These are phyloP conservation scores for Notoglanidium macrostoma DNA, from an alignment of 2,797 vertebrate genomes.

Conservation along the genomic window DNA sequence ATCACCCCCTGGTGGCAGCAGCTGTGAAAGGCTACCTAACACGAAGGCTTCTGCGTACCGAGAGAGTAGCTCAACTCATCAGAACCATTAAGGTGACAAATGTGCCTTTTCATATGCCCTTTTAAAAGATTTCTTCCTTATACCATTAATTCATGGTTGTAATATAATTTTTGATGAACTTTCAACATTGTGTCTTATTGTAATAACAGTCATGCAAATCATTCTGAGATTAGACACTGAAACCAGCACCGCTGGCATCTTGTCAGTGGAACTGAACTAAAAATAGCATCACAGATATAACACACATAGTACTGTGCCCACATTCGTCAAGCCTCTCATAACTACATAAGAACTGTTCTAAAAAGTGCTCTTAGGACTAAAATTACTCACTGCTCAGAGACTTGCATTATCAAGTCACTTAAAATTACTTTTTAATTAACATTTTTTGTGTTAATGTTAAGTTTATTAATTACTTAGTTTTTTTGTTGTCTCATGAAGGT, in stretches of 20 bases:
- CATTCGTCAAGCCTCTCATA: neutral
- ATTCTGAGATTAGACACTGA: neutral
- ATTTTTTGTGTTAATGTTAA: neutral
- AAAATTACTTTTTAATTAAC: neutral
- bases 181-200: neutral
- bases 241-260: neutral
- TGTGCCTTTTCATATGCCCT: neutral
- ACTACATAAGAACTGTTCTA: neutral
- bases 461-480: too few species aligned
- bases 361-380: neutral
- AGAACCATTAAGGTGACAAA: constrained; percentile 72
- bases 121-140: neutral
- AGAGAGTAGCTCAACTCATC: constrained; percentile 70
- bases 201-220: neutral
- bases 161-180: neutral
- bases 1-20: constrained; percentile 73
- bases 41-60: constrained; percentile 72
- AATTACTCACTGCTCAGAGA: neutral
- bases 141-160: neutral
- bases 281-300: constrained; percentile 7
- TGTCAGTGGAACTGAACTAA: neutral
- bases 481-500: neutral
- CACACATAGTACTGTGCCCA: neutral
- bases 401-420: neutral
- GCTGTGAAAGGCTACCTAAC: constrained; percentile 73